A percentile compares a stretch with the other conserved stretches of the same genome.
phyloP scores from a whole-genome alignment of 2,113 vertebrate species.

The Microtus richardsoni region DNA sequence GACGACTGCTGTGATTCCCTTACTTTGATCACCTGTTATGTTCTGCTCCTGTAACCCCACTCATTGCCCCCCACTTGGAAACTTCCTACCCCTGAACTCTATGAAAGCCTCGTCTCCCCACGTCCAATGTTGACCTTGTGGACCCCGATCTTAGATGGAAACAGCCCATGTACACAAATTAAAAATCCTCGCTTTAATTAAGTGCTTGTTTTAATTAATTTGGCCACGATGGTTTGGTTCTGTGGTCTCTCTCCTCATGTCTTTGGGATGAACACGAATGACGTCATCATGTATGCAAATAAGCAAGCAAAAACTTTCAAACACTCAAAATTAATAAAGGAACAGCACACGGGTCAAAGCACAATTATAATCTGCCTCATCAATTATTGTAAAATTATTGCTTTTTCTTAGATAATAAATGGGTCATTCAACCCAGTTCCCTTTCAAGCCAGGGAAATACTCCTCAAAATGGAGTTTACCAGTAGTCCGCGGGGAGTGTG shows the following conservation, averaged over 20 bases:
- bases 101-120: neutral
- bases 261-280: neutral
- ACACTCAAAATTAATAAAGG: neutral
- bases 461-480: neutral
- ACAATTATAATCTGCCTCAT: neutral
- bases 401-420: neutral
- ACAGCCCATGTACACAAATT: neutral
- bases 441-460: neutral
- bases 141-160: neutral
- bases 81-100: neutral
- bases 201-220: neutral
- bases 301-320: slow-evolving; percentile 15
- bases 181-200: neutral
- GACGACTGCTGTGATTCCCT: neutral
- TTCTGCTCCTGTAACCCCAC: neutral
- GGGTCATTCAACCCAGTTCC: neutral
- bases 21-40: neutral
- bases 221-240: neutral
- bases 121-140: neutral
- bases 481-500: neutral
- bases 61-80: neutral
- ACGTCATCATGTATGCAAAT: neutral
- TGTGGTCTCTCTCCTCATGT: neutral
- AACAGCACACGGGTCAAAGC: neutral
- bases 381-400: neutral